Evolutionary conservation across 1,140 invertebrate species (phyloP).

Genomic region (Cylas formicarius): DNA sequence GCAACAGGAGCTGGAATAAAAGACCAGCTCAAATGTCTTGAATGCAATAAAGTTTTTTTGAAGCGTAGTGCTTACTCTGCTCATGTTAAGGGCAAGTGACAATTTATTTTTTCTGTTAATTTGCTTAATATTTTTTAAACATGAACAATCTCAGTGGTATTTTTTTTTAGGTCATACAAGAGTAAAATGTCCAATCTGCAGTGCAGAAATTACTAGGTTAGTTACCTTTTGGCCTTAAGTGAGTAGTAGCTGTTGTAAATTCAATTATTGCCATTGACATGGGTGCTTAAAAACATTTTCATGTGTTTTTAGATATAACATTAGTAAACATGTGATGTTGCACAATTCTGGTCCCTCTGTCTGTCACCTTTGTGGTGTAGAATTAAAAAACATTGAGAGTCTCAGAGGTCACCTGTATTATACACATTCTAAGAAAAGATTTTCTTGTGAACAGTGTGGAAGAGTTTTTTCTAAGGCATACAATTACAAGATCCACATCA

Average conservation of each 20-base stretch:
- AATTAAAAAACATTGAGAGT: constrained; percentile 29
- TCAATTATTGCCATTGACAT: neutral
- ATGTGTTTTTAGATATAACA: constrained; percentile 18
- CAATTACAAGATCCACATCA: constrained; percentile 23
- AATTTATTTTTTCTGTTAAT: too few relatives aligned
- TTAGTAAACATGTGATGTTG: constrained; percentile 21
- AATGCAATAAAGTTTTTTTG: constrained; percentile 14
- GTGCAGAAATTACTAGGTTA: constrained; percentile 15
- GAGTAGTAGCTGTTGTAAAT: neutral
- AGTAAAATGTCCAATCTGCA: constrained; percentile 14
- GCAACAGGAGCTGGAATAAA: neutral
- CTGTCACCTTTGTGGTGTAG: constrained; percentile 28
- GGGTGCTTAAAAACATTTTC: constrained; percentile 11
- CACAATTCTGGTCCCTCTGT: constrained; percentile 23
- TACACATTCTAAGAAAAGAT: constrained; percentile 18
- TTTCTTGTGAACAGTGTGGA: constrained; percentile 23
- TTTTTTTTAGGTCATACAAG: constrained; percentile 14
- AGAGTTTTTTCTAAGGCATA: constrained; percentile 23
- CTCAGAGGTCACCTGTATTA: constrained; percentile 31
- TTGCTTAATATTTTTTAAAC: constrained; percentile 1
- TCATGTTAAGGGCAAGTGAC: constrained; percentile 19
- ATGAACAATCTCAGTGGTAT: neutral
- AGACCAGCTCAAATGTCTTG: constrained; percentile 8
- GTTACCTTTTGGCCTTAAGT: neutral
- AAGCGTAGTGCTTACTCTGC: neutral